Conservation (phyloP, 92 coral and sea anemone genomes). For the Plumapathes pennacea region DNA sequence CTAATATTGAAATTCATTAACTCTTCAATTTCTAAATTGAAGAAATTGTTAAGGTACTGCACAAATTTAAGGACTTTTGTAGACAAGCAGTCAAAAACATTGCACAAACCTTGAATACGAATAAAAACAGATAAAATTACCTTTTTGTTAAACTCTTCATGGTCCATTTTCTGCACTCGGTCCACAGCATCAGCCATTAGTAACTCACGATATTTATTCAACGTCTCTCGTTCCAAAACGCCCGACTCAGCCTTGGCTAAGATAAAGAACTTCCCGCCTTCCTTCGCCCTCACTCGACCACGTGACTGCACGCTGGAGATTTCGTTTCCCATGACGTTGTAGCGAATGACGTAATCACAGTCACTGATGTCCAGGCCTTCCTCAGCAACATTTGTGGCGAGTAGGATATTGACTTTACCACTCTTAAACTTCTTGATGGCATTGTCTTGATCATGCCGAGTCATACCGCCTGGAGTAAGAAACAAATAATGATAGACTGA, state of each 20-base stretch:
- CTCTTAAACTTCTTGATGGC: conserved; percentile 68
- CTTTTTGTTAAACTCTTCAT: conserved; percentile 13
- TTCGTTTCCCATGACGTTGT: conserved; percentile 97
- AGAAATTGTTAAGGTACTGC: too few relatives aligned
- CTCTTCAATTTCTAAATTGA: too few relatives aligned
- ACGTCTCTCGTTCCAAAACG: conserved; percentile 52
- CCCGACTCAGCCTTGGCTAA: conserved; percentile 67
- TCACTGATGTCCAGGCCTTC: conserved; percentile 92
- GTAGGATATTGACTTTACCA: conserved; percentile 82
- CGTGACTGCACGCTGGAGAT: conserved; percentile 95
- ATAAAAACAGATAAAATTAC: too few relatives aligned
- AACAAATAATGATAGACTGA: too few relatives aligned
- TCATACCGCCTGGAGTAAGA: conserved; percentile 74
- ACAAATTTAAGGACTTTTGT: too few relatives aligned
- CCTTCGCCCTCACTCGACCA: conserved; percentile 80
- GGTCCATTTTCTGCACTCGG: conserved; percentile 47
- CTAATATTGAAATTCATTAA: too few relatives aligned
- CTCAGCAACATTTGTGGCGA: conserved; percentile 92
- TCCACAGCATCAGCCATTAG: conserved; percentile 77
- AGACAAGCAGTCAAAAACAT: too few relatives aligned
- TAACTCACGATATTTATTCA: conserved; percentile 60
- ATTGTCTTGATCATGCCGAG: conserved; percentile 76
- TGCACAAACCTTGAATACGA: too few relatives aligned
- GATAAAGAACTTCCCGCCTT: conserved; percentile 63
- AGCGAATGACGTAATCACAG: conserved; percentile 88